Evolutionary conservation across 92 coral and sea anemone species (phyloP), one percentile per base, ranked within the genome.

Genomic region (Anthopleura xanthogrammica): DNA sequence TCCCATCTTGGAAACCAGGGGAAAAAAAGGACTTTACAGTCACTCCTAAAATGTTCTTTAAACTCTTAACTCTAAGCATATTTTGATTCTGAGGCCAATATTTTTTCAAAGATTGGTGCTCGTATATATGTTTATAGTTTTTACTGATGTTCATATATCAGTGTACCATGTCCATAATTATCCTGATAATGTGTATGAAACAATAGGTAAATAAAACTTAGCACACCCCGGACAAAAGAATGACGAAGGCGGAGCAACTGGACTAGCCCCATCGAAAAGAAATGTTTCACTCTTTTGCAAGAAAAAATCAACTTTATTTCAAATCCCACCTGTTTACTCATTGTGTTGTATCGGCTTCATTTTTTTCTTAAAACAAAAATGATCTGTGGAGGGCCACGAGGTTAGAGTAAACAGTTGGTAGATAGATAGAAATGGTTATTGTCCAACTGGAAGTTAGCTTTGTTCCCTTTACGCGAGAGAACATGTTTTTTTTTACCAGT

Each of bases 331-430:
- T 68, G 36, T 46, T 5, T 46, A 46, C 9, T 46, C 17, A 68
- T 68, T 68, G 74, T 68, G 36, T 29, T 10, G 42, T 68, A 6
- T 36, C 74, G 41, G 29, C 3, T 7, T 68, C 50, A 46, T 29
- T 23, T 68, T 62, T n/a, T 20, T 12, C 70, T 20, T 62, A 62
- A 62, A 68, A 68, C 74, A 68, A 68, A 68, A 68, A 68, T 68
- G 0, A 2, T 9, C 4, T 68, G 0, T 10, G 42, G 7, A 5
- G 9, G 70, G 39, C 74, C 74, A 68, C 74, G 74, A 68, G 74
- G 74, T 68, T 68, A 68, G 42, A 68, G 74, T 29, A 68, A 68
- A 68, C 42, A 68, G 5, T 23, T 62, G 24, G 29, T 62, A 4
- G 70, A 12, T 54, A 54, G 58, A 62, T 68, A 36, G 29, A 68